These are phyloP conservation scores for Tethya wilhelma DNA, from an alignment of 37 sponge, comb jelly and placozoan species.

Conservation along the genomic window DNA sequence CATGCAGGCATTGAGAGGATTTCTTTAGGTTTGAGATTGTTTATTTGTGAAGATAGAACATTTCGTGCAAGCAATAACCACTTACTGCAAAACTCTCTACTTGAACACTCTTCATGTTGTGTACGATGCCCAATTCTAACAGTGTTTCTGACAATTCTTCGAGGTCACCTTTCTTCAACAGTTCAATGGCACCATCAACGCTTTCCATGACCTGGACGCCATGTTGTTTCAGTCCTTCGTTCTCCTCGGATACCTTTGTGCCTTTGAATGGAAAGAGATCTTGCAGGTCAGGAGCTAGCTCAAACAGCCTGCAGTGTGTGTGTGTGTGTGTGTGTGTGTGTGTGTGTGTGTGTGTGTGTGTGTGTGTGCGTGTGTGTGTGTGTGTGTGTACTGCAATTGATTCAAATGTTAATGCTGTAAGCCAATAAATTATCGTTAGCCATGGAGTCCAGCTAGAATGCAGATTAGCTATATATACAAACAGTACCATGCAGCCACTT, in stretches of 20 bases:
- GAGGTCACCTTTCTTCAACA: slow-evolving; percentile 10
- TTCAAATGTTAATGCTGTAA: too few relatives aligned
- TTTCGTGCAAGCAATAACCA: background rate
- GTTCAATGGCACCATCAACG: slow-evolving; percentile 38
- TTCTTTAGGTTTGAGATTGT: too few relatives aligned
- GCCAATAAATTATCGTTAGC: too few relatives aligned
- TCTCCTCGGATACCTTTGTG: slow-evolving; percentile 30
- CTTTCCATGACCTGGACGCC: slow-evolving; percentile 65
- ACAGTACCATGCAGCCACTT: too few relatives aligned
- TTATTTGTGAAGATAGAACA: too few relatives aligned
- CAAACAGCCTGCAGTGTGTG: slow-evolving; percentile 79
- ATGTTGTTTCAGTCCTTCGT: slow-evolving; percentile 46
- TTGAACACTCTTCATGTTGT: slow-evolving; percentile 37
- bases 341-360: too few relatives aligned
- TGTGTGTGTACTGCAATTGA: too few relatives aligned
- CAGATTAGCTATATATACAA: too few relatives aligned
- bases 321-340: too few relatives aligned
- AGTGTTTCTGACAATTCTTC: slow-evolving; percentile 43
- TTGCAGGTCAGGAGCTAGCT: slow-evolving; percentile 41
- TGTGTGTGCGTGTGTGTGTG: too few relatives aligned
- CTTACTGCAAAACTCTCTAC: slow-evolving; percentile 64
- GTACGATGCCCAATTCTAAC: slow-evolving; percentile 53
- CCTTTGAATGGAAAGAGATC: slow-evolving; percentile 55
- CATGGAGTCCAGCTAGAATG: too few relatives aligned
- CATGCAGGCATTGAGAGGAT: too few relatives aligned